Evolutionary conservation across 2,888 invertebrate genomes (phyloP), one percentile per base, ranked within the genome.

Genomic region (Rosalia funebris): DNA sequence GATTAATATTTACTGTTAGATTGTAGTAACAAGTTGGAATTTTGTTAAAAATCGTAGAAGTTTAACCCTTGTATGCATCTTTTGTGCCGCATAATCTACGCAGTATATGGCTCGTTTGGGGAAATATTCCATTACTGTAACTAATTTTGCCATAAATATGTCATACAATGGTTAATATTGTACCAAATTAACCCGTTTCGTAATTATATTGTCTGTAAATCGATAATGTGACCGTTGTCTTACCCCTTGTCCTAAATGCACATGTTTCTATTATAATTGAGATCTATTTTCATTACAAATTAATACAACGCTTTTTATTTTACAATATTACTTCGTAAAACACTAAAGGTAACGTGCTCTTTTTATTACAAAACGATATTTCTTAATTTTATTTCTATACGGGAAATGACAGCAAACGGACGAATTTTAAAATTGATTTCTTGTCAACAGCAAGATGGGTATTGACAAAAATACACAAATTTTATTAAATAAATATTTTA

Each of bases 151-250:
- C 44, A 14, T 25, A 44, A 44, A 44, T 44, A 4, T 20, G 20
- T 2, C 14, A 7, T 25, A 25, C 25, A 25, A 11, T 4, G 14
- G 44, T n/a, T 15, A 12, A 42, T 42, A 9, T 53, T 42, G 15
- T 32, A 11, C n/a, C 31, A 7, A 44, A 53, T 45, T 50, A 20
- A 25, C 12, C 12, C 20, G 14, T 46, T 44, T 52, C 47, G 36
- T 57, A 48, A 31, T 66, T 53, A 45, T 59, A 61, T 47, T 55
- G 65, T 65, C 61, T 64, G 72, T 74, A 75, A 81, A 81, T 81
- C 80, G 75, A 81, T 81, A 81, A 80, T 76, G 73, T 72, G 72
- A 74, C 71, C 70, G 74, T 75, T 75, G 77, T 73, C 72, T 60
- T 66, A 63, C 60, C 72, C 69, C 70, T 72, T 73, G 72, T 72